These are phyloP conservation scores for Eurytoma californica DNA, from an alignment of 2,888 invertebrate species.

Conservation along the genomic window DNA sequence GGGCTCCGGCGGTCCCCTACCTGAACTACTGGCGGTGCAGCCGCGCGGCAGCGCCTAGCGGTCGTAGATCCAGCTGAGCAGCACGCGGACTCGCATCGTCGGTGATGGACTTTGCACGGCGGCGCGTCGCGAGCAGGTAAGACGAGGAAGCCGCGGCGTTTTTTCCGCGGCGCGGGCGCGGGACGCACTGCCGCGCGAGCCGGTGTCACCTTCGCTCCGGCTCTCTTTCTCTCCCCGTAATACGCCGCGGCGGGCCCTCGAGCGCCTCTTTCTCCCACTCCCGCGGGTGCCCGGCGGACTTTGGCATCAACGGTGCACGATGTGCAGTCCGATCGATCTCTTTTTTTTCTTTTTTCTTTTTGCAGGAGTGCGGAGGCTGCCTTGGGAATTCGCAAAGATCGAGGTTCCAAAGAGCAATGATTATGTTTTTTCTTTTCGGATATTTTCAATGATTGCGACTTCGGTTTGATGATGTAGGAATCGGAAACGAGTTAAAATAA, in stretches of 20 bases:
- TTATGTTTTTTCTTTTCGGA: too few relatives aligned
- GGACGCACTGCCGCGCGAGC: neutral
- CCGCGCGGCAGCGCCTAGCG: slow-evolving; percentile 13
- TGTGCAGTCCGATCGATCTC: neutral
- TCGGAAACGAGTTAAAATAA: too few relatives aligned
- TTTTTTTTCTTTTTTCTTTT: too few relatives aligned
- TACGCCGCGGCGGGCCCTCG: neutral
- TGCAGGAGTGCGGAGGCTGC: too few relatives aligned
- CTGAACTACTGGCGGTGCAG: too few relatives aligned
- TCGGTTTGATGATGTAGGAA: too few relatives aligned
- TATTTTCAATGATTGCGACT: too few relatives aligned
- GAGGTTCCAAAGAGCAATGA: too few relatives aligned
- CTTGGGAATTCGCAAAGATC: too few relatives aligned
- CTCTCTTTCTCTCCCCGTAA: too few relatives aligned
- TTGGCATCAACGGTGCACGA: neutral
- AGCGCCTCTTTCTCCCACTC: neutral
- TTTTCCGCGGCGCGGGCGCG: neutral
- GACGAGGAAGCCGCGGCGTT: neutral
- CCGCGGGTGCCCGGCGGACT: neutral
- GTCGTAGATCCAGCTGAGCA: slow-evolving; percentile 48
- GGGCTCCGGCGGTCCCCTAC: too few relatives aligned
- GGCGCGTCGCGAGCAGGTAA: neutral
- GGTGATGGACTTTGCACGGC: neutral
- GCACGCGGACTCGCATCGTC: slow-evolving; percentile 28
- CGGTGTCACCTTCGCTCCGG: too few relatives aligned